A percentile compares a stretch with the other conserved stretches of the same genome.
phyloP scores from a whole-genome alignment of 2,797 vertebrate genomes.

The Fundulus diaphanus region DNA sequence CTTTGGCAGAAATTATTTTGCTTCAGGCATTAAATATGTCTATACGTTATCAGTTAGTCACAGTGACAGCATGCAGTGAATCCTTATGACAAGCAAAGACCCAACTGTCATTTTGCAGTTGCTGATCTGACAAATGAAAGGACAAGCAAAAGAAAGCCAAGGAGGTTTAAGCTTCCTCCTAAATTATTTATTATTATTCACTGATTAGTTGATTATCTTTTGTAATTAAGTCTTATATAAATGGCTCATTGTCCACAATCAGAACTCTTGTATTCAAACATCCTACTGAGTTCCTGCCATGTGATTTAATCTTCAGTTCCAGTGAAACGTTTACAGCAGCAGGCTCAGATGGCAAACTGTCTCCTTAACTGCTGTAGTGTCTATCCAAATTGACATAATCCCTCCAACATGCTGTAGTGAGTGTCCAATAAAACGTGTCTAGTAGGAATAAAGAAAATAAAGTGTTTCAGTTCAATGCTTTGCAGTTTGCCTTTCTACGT shows the following conservation, averaged over 20 bases:
- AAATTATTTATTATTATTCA: constrained; percentile 31
- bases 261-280: constrained; percentile 7
- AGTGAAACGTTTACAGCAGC: constrained; percentile 26
- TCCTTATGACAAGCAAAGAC: background rate
- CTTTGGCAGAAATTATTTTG: background rate
- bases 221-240: constrained; percentile 51
- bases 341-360: constrained; percentile 32
- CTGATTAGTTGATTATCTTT: constrained; percentile 45
- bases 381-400: constrained; percentile 32
- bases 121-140: constrained; percentile 14
- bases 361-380: constrained; percentile 25
- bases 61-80: background rate
- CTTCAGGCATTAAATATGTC: background rate
- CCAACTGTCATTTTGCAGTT: constrained; percentile 8
- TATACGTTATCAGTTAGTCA: background rate
- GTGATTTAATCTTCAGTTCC: constrained; percentile 13
- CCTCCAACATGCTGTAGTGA: constrained; percentile 16
- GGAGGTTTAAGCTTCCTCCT: constrained; percentile 24
- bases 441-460: constrained; percentile 9
- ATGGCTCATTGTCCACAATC: constrained; percentile 34
- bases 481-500: constrained; percentile 21
- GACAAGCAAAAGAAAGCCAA: constrained; percentile 14
- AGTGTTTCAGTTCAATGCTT: constrained; percentile 12
- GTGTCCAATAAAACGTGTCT: constrained; percentile 31
- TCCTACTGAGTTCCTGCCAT: constrained; percentile 11